Evolutionary conservation across 2,888 invertebrate species (phyloP).

Genomic region (Heliconius sara): DNA sequence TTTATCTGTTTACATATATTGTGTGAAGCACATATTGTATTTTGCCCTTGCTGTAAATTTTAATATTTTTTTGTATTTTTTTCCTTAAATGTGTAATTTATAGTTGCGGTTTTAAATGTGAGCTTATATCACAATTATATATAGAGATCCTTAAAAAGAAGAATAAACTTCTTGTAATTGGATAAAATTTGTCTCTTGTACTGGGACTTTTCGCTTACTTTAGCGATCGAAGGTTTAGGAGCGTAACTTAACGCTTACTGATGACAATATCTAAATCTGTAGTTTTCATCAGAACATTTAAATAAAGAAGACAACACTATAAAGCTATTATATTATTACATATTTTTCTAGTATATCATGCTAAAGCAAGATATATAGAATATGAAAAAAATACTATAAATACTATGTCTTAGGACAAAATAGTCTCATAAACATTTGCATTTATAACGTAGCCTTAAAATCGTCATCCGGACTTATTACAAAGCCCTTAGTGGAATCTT

Average conservation of each 20-base stretch:
- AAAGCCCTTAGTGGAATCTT: background rate
- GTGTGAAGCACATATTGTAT: too few species aligned
- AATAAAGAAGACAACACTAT: too few species aligned
- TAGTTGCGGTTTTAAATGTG: background rate
- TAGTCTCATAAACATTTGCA: background rate
- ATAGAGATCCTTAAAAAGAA: background rate
- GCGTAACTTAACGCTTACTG: background rate
- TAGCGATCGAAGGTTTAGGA: background rate
- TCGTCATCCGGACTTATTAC: background rate
- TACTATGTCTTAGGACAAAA: background rate
- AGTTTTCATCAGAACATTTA: too few species aligned
- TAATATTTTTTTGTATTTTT: background rate
- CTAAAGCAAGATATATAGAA: background rate
- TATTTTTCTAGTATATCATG: too few species aligned
- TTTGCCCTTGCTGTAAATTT: background rate
- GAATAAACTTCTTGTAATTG: background rate
- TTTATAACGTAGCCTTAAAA: background rate
- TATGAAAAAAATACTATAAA: background rate
- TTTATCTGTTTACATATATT: background rate
- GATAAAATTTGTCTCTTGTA: background rate
- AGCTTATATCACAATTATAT: background rate
- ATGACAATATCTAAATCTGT: too few species aligned
- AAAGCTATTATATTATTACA: too few species aligned
- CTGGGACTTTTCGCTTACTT: background rate
- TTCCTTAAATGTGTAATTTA: background rate